Percentiles rank a stretch among this genome's conserved stretches.
These are phyloP conservation scores for Lepidocyrtoides sp. DNA, from an alignment of 2,888 invertebrate genomes.

Conservation along the genomic window DNA sequence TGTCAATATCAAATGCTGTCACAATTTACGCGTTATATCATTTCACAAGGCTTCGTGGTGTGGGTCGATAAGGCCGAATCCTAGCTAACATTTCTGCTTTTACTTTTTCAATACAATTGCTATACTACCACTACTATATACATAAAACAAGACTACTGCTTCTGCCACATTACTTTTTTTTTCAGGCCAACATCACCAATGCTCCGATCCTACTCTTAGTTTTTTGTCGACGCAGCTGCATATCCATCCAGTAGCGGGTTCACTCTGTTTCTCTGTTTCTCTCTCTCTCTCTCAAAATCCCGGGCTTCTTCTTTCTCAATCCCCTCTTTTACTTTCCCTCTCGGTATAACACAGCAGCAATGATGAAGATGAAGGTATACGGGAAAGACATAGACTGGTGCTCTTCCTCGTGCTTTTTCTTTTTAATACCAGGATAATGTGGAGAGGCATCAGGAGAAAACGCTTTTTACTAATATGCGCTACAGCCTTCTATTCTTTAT, in stretches of 20 bases:
- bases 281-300: slow-evolving; percentile 75
- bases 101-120: neutral
- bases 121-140: neutral
- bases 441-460: slow-evolving; percentile 39
- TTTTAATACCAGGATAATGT: slow-evolving; percentile 38
- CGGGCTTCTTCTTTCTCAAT: slow-evolving; percentile 75
- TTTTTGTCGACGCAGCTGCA: slow-evolving; percentile 83
- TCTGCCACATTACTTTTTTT: neutral
- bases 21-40: slow-evolving; percentile 85
- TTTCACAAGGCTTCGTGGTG: slow-evolving; percentile 84
- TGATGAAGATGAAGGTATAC: slow-evolving; percentile 55
- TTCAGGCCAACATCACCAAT: neutral
- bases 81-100: slow-evolving; percentile 55
- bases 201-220: slow-evolving; percentile 19
- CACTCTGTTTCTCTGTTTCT: too few relatives aligned
- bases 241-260: slow-evolving; percentile 55
- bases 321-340: slow-evolving; percentile 52
- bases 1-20: slow-evolving; percentile 85
- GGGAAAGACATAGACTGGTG: slow-evolving; percentile 35
- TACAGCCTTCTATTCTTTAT: neutral
- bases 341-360: slow-evolving; percentile 1
- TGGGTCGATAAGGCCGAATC: slow-evolving; percentile 85
- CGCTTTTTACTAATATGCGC: slow-evolving; percentile 22
- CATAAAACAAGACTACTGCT: neutral
- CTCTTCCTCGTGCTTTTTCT: neutral